Conservation (phyloP, 2,797 vertebrate species). For the Eulemur mongoz region DNA sequence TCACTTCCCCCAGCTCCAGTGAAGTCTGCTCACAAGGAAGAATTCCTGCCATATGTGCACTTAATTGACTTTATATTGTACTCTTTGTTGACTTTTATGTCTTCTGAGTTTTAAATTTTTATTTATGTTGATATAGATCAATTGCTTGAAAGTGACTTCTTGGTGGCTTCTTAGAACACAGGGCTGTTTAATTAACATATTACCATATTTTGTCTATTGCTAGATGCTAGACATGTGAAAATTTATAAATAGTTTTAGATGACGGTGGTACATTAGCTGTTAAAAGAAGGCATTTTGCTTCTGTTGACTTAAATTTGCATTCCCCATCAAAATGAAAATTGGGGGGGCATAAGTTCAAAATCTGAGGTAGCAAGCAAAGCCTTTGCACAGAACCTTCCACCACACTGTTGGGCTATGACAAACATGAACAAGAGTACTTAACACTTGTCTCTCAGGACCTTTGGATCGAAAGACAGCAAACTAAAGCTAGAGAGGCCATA, state of each 20-base stretch:
- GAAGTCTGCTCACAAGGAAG: not conserved
- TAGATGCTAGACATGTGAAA: not conserved
- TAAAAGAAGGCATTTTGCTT: not conserved
- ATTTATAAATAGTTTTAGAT: not conserved
- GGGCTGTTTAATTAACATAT: not conserved
- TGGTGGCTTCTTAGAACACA: not conserved
- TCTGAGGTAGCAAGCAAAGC: not conserved
- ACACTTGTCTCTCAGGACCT: not conserved
- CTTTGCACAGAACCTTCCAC: not conserved
- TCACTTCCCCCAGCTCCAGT: not conserved
- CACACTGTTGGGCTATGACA: not conserved
- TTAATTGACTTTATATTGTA: not conserved
- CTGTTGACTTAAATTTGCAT: not conserved
- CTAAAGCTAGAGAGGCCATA: not conserved
- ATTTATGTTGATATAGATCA: not conserved
- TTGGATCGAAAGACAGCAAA: fast-evolving
- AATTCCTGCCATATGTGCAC: not conserved
- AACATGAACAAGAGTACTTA: not conserved
- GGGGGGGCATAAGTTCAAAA: not conserved
- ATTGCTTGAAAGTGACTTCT: not conserved
- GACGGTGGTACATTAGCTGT: not conserved
- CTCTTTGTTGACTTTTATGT: not conserved
- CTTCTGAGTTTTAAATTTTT: not conserved
- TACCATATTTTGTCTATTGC: not conserved
- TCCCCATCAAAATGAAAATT: not conserved